Evolutionary conservation across 2,113 vertebrate genomes (phyloP), one percentile per base, ranked within the genome.

Genomic region (Hypocryptadius cinnamomeus): DNA sequence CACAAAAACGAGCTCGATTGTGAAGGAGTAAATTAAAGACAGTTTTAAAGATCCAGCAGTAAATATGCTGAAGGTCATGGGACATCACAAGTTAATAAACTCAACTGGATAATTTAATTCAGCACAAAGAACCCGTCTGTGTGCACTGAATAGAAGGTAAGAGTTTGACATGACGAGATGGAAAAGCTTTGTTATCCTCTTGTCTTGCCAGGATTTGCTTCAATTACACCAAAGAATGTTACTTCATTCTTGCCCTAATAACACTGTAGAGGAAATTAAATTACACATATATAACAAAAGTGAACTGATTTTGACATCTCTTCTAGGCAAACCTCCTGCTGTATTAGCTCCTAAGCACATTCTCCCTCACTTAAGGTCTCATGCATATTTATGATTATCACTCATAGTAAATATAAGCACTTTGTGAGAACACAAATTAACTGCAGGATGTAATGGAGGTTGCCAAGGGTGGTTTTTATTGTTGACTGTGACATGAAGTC

Each of bases 301-400:
- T 82, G 93, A 96, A 96, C 90, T 54, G 92, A 91, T 94, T 96
- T 84, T 97, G 96, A 97, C 95, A 95, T 95, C 94, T 97, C 79
- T 95, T 79, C 90, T 47, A 91, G 95, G 93, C 93, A 95, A 89
- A 81, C 71, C 88, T 93, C 95, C 93, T 0, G 35, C 91, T 89
- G 90, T 82, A 90, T 83, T 47, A 79, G 90, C 61, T 93, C 94
- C 96, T 79, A 30, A 96, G 93, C 22, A 0, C 74, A 63, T 94
- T 96, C 88, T 93, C 92, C 88, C 78, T 95, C 92, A 90, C 91
- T 95, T 92, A 91, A 87, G 92, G 94, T 61, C 95, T 96, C 96
- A 96, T 96, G 90, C 79, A 95, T 97, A 97, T 96, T 94, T 89
- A 96, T 96, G 90, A 89, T 89, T 90, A 96, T 91, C 87, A 83